These are phyloP conservation scores for Hybognathus amarus DNA, from an alignment of 2,797 vertebrate genomes.

Conservation along the genomic window DNA sequence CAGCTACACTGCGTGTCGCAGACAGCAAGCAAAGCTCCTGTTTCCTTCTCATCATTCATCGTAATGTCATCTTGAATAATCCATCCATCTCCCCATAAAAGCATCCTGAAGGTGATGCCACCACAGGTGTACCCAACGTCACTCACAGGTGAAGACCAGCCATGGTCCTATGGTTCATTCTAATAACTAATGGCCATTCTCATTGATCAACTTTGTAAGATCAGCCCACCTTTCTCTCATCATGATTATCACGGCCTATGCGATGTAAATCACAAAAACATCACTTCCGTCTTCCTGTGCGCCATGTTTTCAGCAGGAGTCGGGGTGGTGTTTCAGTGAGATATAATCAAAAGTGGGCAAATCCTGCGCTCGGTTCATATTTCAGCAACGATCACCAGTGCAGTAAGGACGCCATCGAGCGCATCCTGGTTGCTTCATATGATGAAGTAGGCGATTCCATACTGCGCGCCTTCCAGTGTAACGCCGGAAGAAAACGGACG, in stretches of 20 bases:
- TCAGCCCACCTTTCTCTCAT: slow-evolving; percentile 49
- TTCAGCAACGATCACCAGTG: not conserved
- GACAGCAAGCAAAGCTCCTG: not conserved
- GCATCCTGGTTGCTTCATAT: slow-evolving; percentile 16
- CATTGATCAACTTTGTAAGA: slow-evolving; percentile 40
- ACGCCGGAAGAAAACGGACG: slow-evolving; percentile 64
- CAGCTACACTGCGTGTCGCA: not conserved
- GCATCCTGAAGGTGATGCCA: slow-evolving; percentile 2
- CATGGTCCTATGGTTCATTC: not conserved
- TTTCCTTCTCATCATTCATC: not conserved
- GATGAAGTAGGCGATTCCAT: slow-evolving; percentile 44
- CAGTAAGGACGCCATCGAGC: slow-evolving; percentile 1
- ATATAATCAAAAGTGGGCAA: slow-evolving; percentile 54
- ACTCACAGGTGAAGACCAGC: slow-evolving; percentile 24
- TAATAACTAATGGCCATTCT: slow-evolving; percentile 34
- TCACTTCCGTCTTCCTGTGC: slow-evolving; percentile 70
- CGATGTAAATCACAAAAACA: slow-evolving; percentile 60
- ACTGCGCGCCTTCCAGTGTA: slow-evolving; percentile 59
- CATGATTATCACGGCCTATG: too few species aligned
- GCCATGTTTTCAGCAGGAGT: slow-evolving; percentile 67
- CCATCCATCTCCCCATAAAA: not conserved
- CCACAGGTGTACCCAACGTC: slow-evolving; percentile 45
- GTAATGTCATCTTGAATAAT: not conserved
- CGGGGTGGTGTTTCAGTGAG: slow-evolving; percentile 55
- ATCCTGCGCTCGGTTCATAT: slow-evolving; percentile 3